Base-by-base conservation (phyloP, 2,797 vertebrate species). In the Lepilemur ruficaudatus region DNA sequence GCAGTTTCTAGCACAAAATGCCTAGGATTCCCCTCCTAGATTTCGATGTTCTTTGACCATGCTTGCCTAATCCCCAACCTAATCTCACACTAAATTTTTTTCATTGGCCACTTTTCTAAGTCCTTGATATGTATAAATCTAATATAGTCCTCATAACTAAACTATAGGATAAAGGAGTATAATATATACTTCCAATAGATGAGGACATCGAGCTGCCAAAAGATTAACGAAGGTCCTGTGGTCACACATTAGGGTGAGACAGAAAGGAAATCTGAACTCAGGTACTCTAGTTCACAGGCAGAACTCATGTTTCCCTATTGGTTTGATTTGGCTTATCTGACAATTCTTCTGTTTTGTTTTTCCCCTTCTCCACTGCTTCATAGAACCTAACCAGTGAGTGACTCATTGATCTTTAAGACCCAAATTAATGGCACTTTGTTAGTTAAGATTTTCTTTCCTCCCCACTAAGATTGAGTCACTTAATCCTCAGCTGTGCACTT, bases 251-350 rank as follows among this genome's bases (percentile, higher is more conserved):
- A 41, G 15, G 5, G 72, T 14, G 1, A 14, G 52, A 50, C 1
- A 46, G 43, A 18, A 10, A 78, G 9, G 35, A 65, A 23, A 8
- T 18, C 12, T 43, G 46, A 32, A 35, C 7, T 55, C 35, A 14
- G 13, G 12, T 30, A 50, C 17, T 55, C 0, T 1, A 43, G 7
- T 1, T 59, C 20, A n/a, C 3, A 81, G 15, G 18, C 9, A 9
- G 0, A 32, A 81, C 5, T 32, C 15, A 55, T 3, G 20, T 11
- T 41, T 94, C 76, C 32, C 5, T 43, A 1, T 35, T 72, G 10
- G 13, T 30, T 89, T 72, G 25, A 0, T 61, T 50, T 28, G 82
- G 72, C 5, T 69, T 46, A 25, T 38, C 28, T 25, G 22, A 48
- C 7, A 55, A 88, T 52, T 35, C 48, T 14, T 72, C 28, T 82